Evolutionary conservation across 2,888 invertebrate genomes (phyloP).

Genomic region (Stictocephala bisonia): DNA sequence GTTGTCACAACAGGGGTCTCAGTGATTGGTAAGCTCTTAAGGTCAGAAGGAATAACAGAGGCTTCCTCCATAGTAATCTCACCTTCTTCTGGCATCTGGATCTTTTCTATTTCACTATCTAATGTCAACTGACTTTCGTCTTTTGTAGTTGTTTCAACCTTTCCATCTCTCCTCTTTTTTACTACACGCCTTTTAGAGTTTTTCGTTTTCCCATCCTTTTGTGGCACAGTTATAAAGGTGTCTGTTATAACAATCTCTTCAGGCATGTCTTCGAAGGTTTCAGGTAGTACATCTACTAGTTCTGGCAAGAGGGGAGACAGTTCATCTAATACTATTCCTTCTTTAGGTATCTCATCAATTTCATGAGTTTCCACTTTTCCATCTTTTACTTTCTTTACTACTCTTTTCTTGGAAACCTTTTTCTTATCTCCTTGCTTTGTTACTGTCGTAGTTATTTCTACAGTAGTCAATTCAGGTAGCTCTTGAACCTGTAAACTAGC

Average conservation of each 20-base stretch:
- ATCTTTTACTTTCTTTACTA: neutral
- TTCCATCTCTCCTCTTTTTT: conserved; percentile 54
- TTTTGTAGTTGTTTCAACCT: conserved; percentile 50
- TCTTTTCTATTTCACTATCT: too few species aligned
- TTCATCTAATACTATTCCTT: conserved; percentile 60
- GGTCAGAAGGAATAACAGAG: too few species aligned
- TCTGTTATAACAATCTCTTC: conserved; percentile 51
- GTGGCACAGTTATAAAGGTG: conserved; percentile 18
- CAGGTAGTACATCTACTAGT: neutral
- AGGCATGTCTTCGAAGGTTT: conserved; percentile 41
- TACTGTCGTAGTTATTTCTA: neutral
- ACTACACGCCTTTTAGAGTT: conserved; percentile 16
- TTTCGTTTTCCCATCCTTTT: conserved; percentile 5
- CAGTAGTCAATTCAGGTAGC: conserved; percentile 21
- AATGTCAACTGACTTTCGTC: too few species aligned
- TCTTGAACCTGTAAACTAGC: conserved; percentile 50
- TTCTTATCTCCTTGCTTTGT: conserved; percentile 38
- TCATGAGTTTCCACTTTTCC: neutral
- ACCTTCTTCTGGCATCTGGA: too few species aligned
- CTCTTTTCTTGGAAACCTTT: conserved; percentile 56
- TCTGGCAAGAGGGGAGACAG: neutral
- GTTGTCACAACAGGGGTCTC: too few species aligned
- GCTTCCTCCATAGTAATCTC: too few species aligned
- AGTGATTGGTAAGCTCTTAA: too few species aligned
- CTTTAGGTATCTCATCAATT: too few species aligned